Conservation (phyloP, 2,113 vertebrate genomes). For the Anoura caudifer region DNA sequence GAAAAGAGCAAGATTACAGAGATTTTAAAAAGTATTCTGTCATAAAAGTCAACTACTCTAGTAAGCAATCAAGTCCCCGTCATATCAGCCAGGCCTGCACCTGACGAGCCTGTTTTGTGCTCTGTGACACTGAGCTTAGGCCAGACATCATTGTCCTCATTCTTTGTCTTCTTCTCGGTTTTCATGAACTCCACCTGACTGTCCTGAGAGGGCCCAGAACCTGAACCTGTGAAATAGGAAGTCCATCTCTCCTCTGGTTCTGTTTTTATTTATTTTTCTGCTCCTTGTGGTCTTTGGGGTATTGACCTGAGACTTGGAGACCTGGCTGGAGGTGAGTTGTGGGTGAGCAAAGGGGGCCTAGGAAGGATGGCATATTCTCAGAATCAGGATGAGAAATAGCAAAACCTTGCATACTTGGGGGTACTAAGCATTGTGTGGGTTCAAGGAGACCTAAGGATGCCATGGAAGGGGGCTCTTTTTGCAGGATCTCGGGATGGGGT, state of each 20-base stretch:
- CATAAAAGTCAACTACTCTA: too few relatives aligned
- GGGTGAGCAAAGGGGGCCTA: too few relatives aligned
- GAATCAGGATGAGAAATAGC: neutral
- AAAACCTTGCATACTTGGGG: neutral
- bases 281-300: neutral
- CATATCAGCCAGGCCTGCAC: too few relatives aligned
- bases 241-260: neutral
- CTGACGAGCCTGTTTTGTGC: too few relatives aligned
- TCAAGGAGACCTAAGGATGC: too few relatives aligned
- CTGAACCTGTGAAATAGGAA: neutral
- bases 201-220: neutral
- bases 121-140: neutral
- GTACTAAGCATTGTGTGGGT: neutral
- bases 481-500: too few relatives aligned
- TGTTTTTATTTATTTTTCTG: neutral
- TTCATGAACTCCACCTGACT: neutral
- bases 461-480: neutral
- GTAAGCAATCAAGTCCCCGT: too few relatives aligned
- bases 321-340: neutral
- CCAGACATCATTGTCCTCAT: neutral
- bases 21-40: too few relatives aligned
- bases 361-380: neutral
- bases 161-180: neutral
- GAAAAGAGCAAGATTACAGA: too few relatives aligned
- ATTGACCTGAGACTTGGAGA: neutral